phyloP scores from a whole-genome alignment of 1,140 invertebrate genomes.

The Dreissena rostriformis region DNA sequence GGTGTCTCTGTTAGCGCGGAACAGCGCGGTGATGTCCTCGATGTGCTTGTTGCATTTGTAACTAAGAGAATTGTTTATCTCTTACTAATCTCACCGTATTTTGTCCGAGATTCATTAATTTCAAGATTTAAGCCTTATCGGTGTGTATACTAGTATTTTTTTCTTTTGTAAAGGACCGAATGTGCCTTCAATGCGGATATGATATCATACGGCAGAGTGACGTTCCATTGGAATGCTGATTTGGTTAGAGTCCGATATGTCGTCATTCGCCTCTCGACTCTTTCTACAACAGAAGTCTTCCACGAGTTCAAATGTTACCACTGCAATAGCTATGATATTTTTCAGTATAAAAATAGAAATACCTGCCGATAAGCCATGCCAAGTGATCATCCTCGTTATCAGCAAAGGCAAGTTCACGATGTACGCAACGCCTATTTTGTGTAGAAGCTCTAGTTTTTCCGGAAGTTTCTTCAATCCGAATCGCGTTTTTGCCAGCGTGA shows the following conservation, averaged over 20 bases:
- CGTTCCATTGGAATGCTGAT: no score
- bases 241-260: neutral
- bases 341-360: conserved; percentile 85
- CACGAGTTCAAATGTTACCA: conserved; percentile 66
- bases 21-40: no score
- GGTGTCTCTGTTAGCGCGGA: no score
- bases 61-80: no score
- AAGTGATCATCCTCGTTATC: conserved; percentile 83
- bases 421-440: conserved; percentile 81
- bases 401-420: conserved; percentile 84
- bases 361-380: conserved; percentile 80
- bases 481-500: conserved; percentile 82
- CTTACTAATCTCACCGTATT: no score
- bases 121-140: no score
- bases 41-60: no score
- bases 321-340: conserved; percentile 83
- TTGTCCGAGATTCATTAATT: no score
- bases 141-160: no score
- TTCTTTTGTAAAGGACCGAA: no score
- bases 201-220: no score
- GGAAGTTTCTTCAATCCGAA: conserved; percentile 71
- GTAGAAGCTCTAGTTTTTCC: conserved; percentile 76
- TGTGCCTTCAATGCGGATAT: no score
- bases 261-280: neutral
- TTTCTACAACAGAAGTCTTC: conserved; percentile 43